These are phyloP conservation scores for Pachyramphus minor DNA, from an alignment of 2,113 vertebrate species.

Conservation along the genomic window DNA sequence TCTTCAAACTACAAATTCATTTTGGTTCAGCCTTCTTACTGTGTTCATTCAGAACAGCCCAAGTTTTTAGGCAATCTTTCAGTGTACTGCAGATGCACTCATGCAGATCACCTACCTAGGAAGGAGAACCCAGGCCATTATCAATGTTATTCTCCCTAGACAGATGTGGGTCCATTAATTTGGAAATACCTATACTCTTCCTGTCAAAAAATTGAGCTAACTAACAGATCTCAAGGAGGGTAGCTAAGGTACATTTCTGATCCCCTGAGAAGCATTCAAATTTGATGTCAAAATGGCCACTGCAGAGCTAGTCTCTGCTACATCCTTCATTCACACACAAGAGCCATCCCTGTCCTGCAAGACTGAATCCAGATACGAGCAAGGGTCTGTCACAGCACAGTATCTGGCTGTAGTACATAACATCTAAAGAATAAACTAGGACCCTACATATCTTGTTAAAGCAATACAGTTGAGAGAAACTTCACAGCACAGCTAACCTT, in stretches of 20 bases:
- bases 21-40: not conserved
- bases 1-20: not conserved
- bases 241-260: not conserved
- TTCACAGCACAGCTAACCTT: not conserved
- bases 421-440: not conserved
- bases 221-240: not conserved
- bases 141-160: not conserved
- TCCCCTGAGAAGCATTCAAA: not conserved
- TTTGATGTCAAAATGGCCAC: slow-evolving; percentile 24
- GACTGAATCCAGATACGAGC: fast-evolving
- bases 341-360: not conserved
- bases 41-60: not conserved
- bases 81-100: not conserved
- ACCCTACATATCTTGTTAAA: not conserved
- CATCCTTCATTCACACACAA: not conserved
- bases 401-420: not conserved
- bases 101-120: not conserved
- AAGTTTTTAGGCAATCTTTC: not conserved
- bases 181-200: not conserved
- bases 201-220: not conserved
- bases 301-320: not conserved
- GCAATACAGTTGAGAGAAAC: not conserved
- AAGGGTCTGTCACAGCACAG: not conserved
- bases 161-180: not conserved
- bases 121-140: not conserved